Evolutionary conservation across 2,113 vertebrate genomes (phyloP).

Genomic region (Strix uralensis): DNA sequence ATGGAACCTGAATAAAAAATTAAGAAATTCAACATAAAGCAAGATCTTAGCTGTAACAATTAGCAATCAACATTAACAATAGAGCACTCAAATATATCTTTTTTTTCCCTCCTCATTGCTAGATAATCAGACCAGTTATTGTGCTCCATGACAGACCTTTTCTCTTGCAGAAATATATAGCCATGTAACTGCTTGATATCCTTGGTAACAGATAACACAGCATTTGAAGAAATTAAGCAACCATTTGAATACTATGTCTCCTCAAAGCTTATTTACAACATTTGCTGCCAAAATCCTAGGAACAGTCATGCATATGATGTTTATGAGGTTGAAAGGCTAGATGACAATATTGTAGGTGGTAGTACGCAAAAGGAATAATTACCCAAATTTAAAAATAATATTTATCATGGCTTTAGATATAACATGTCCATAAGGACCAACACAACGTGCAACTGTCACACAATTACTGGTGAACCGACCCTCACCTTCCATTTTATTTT

Average conservation of each 20-base stretch:
- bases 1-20: constrained; percentile 87
- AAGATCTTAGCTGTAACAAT: constrained; percentile 48
- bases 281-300: not conserved
- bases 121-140: constrained; percentile 64
- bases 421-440: not conserved
- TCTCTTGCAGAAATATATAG: constrained; percentile 28
- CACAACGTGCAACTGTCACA: not conserved
- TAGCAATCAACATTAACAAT: constrained; percentile 66
- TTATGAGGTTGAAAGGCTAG: not conserved
- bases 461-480: not conserved
- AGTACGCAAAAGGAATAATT: not conserved
- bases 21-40: constrained; percentile 61
- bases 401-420: not conserved
- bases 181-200: constrained; percentile 39
- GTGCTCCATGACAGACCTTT: constrained; percentile 40
- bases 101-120: not conserved
- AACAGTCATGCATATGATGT: not conserved
- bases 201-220: constrained; percentile 40
- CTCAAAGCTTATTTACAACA: constrained; percentile 32
- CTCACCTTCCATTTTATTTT: not conserved
- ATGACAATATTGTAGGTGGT: not conserved
- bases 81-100: constrained; percentile 34
- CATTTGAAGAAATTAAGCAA: constrained; percentile 40
- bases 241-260: constrained; percentile 16
- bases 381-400: not conserved